phyloP scores from a whole-genome alignment of 2,888 invertebrate genomes.

The Leistus spinibarbis region DNA sequence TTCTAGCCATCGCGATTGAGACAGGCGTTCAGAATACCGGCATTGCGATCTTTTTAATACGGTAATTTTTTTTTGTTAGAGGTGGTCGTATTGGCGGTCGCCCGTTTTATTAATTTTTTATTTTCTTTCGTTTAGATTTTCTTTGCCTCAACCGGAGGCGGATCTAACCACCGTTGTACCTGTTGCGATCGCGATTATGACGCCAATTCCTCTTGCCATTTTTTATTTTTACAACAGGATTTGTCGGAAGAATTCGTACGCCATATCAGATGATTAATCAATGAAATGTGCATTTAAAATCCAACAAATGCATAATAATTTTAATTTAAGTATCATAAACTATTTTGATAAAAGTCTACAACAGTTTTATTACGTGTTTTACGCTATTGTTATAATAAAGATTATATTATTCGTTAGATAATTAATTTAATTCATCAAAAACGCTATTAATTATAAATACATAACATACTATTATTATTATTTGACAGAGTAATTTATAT shows the following conservation, averaged over 20 bases:
- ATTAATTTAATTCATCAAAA: neutral
- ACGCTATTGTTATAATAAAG: too few relatives aligned
- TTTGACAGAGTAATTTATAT: constrained; percentile 59
- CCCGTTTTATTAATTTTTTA: neutral
- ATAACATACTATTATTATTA: constrained; percentile 2
- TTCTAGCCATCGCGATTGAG: constrained; percentile 89
- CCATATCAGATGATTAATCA: neutral
- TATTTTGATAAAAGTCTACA: too few relatives aligned
- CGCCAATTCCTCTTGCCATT: constrained; percentile 76
- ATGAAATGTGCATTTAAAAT: too few relatives aligned
- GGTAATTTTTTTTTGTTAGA: constrained; percentile 48
- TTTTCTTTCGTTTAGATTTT: constrained; percentile 57
- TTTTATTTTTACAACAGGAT: neutral
- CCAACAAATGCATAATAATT: too few relatives aligned
- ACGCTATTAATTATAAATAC: constrained; percentile 29
- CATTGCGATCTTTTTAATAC: constrained; percentile 84
- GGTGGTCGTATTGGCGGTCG: neutral
- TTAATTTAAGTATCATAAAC: too few relatives aligned
- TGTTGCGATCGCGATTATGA: constrained; percentile 91
- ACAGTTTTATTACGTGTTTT: too few relatives aligned
- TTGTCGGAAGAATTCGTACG: neutral
- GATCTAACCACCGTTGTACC: constrained; percentile 93
- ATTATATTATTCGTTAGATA: too few relatives aligned
- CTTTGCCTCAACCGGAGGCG: constrained; percentile 82
- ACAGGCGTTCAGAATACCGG: constrained; percentile 95